These are phyloP conservation scores for Meloidogyne exigua DNA, from an alignment of 1,140 invertebrate species.

Conservation along the genomic window DNA sequence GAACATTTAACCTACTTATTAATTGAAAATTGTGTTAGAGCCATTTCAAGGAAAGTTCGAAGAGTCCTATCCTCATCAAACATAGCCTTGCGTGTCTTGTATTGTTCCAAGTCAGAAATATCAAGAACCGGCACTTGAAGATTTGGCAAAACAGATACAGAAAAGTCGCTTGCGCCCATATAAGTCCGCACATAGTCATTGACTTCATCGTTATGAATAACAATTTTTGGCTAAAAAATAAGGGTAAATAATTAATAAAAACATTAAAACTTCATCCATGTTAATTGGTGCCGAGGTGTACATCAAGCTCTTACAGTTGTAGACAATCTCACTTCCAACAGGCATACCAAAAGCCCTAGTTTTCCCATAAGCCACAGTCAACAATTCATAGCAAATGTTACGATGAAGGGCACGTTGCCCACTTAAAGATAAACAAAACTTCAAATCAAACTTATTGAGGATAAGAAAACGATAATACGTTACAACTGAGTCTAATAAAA, in stretches of 20 bases:
- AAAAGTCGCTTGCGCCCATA: slow-evolving; percentile 12
- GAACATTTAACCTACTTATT: slow-evolving; percentile 27
- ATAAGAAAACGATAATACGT: not conserved
- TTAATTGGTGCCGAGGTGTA: slow-evolving; percentile 36
- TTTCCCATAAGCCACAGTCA: slow-evolving; percentile 34
- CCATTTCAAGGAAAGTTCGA: slow-evolving; percentile 39
- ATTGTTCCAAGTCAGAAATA: slow-evolving; percentile 29
- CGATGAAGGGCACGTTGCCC: slow-evolving; percentile 39
- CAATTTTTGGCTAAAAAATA: slow-evolving; percentile 29
- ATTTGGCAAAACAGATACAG: slow-evolving; percentile 35
- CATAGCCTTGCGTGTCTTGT: slow-evolving; percentile 30
- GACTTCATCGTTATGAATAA: slow-evolving; percentile 28
- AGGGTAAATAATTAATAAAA: not conserved
- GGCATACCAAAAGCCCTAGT: slow-evolving; percentile 31
- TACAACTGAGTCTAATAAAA: not conserved
- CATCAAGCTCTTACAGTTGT: slow-evolving; percentile 36
- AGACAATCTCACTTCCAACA: slow-evolving; percentile 32
- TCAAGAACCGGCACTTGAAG: slow-evolving; percentile 18
- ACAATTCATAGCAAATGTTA: slow-evolving; percentile 36
- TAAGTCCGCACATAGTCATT: slow-evolving; percentile 34
- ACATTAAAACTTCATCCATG: not conserved
- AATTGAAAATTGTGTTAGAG: slow-evolving; percentile 34
- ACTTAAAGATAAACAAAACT: slow-evolving; percentile 15
- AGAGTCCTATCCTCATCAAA: slow-evolving; percentile 40
- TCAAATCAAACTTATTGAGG: not conserved